Evolutionary conservation across 2,888 invertebrate genomes (phyloP), one percentile per base, ranked within the genome.

Genomic region (Philaethria dido): DNA sequence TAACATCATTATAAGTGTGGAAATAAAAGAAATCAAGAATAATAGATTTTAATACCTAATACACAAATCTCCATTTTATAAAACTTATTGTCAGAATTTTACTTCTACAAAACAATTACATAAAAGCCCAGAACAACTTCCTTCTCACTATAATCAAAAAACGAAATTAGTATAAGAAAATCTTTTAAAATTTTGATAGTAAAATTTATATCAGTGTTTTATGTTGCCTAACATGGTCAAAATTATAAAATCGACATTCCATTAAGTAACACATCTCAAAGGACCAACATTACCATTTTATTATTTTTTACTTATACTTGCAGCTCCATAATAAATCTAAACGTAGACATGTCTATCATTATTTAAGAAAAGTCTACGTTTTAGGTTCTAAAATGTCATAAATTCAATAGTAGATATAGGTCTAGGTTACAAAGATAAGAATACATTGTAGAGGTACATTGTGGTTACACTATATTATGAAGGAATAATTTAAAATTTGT

Each of bases 391-490:
- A 48, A 54, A 55, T 55, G 20, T 55, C 20, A 20, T 55, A 55
- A 39, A 36, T 20, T 20, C 36, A 18, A 36, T 54, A 36, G 20
- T 36, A 36, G 29, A 29, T 6, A 16, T 39, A 55, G n/a, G 59
- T 59, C 18, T 64, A 57, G n/a, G 42, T 29, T 64, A 42, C 48
- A 64, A 59, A 59, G 33, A 45, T 50, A 50, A 64, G 25, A 59
- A 50, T 59, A 59, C 42, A 48, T 55, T 48, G 55, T 39, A 64
- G 64, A 64, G 64, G 64, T 64, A 59, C 47, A 59, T 44, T 50
- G 59, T 64, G 47, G 47, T 64, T 13, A 47, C 36, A 47, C 22
- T 64, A 36, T 45, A 54, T 33, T 36, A 55, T 9, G 33, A 39
- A 57, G 64, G 45, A 48, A 57, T 57, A 16, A 57, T 45, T 57